Conservation (phyloP, 2,888 invertebrate genomes). For the Philopedon plagiatum region DNA sequence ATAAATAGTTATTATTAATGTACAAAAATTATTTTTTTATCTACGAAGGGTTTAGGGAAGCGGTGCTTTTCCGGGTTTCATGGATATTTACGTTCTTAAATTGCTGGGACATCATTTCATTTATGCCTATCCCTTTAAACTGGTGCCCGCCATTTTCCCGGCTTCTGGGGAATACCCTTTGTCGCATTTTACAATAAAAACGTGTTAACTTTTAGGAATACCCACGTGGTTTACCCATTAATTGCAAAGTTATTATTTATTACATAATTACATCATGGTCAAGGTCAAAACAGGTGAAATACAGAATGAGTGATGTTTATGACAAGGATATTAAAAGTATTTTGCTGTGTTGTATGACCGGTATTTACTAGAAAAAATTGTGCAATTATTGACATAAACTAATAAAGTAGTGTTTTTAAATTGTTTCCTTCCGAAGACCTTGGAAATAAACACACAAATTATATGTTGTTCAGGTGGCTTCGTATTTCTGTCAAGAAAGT, state of each 20-base stretch:
- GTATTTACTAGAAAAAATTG: not conserved
- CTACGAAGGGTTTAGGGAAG: no score
- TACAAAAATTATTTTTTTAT: no score
- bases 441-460: not conserved
- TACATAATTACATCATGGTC: not conserved
- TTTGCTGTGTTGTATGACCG: not conserved
- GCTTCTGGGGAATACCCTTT: not conserved
- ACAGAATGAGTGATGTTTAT: not conserved
- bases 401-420: conserved; percentile 8
- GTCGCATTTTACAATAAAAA: not conserved
- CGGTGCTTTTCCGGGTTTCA: no score
- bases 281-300: conserved; percentile 4
- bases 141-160: no score
- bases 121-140: no score
- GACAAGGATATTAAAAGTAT: not conserved
- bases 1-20: no score
- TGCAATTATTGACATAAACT: conserved; percentile 9
- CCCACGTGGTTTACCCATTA: not conserved
- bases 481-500: no score
- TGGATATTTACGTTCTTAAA: no score
- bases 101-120: no score
- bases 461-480: not conserved
- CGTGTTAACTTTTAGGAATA: conserved; percentile 1
- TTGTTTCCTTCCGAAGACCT: conserved; percentile 16
- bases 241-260: not conserved